Evolutionary conservation across 2,888 invertebrate genomes (phyloP).

Genomic region (Pardosa pseudoannulata): DNA sequence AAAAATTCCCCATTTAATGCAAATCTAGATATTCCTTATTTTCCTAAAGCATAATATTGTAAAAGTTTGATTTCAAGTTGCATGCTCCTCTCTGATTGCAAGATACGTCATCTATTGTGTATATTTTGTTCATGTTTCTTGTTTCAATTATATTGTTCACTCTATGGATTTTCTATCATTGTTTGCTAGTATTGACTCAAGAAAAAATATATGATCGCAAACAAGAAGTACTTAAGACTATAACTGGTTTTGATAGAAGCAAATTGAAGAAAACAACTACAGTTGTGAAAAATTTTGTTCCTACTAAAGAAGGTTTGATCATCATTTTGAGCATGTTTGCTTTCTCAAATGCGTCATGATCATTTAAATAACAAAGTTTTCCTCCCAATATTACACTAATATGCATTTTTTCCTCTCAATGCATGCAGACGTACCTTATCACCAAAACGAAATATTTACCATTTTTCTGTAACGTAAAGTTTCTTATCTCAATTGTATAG

Average conservation of each 20-base stretch:
- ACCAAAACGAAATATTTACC: no score
- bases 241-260: slow-evolving; percentile 67
- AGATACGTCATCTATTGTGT: no score
- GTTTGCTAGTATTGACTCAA: slow-evolving; percentile 69
- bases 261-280: slow-evolving; percentile 61
- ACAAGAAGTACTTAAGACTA: slow-evolving; percentile 49
- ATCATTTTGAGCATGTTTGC: slow-evolving; percentile 25
- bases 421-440: no score
- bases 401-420: background rate
- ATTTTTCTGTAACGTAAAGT: no score
- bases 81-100: no score
- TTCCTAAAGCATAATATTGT: no score
- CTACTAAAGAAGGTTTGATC: slow-evolving; percentile 62
- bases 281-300: slow-evolving; percentile 61
- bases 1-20: no score
- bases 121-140: no score
- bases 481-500: no score
- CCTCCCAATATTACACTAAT: background rate
- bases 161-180: slow-evolving; percentile 29
- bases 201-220: slow-evolving; percentile 65
- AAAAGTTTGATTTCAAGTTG: no score
- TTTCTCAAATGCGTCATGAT: background rate
- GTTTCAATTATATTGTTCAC: background rate
- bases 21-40: no score
- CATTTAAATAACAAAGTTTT: no score